Conservation (phyloP, 2,113 vertebrate genomes). For the Myotis yumanensis region DNA sequence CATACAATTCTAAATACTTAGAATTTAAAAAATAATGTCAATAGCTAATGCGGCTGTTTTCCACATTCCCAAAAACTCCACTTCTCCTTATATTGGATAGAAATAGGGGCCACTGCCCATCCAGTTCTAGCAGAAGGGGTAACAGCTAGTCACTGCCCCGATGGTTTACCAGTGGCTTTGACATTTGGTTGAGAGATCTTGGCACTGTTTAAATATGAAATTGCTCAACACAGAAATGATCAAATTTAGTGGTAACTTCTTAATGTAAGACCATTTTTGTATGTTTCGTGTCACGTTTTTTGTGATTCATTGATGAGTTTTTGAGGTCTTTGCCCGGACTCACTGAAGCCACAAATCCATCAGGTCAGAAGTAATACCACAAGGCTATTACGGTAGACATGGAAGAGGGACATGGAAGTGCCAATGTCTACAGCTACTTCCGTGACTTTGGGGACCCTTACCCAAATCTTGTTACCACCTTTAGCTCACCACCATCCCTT, state of each 20-base stretch:
- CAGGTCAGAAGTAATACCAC: neutral
- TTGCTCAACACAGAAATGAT: neutral
- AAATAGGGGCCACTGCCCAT: neutral
- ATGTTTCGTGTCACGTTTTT: neutral
- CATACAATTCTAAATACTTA: neutral
- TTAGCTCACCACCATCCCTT: neutral
- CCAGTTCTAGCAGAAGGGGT: neutral
- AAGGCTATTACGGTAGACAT: neutral
- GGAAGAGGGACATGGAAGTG: neutral
- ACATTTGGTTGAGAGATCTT: neutral
- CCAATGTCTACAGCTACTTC: neutral
- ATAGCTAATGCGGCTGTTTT: neutral
- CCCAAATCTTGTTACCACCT: neutral
- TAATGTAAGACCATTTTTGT: constrained; percentile 19
- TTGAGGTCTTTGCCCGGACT: neutral
- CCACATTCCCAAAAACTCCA: neutral
- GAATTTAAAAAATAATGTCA: constrained; percentile 27
- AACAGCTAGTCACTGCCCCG: neutral
- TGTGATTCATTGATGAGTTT: neutral
- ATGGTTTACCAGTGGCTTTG: constrained; percentile 5
- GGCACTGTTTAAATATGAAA: constrained; percentile 18
- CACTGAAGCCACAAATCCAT: neutral
- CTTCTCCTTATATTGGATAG: neutral
- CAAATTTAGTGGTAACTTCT: neutral
- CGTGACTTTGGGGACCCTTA: neutral